A percentile compares a stretch with the other conserved stretches of the same genome.
Evolutionary conservation across 2,113 vertebrate genomes (phyloP).

Genomic region (Toxotes chatareus): DNA sequence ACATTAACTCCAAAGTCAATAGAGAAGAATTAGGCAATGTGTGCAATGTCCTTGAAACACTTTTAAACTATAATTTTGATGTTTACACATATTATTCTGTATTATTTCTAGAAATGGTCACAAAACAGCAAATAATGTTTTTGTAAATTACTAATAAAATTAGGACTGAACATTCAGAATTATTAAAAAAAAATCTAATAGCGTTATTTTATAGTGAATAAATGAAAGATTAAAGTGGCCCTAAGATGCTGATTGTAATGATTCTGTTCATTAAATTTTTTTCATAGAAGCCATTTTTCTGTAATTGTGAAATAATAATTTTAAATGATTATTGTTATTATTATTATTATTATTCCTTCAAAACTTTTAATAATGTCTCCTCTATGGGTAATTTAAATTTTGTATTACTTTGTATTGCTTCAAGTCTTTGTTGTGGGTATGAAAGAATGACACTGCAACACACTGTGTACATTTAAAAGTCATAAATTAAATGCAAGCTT

Average conservation of each 20-base stretch:
- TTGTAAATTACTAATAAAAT: slow-evolving; percentile 16
- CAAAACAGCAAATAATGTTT: slow-evolving; percentile 15
- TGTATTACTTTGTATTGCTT: not conserved
- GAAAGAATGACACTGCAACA: not conserved
- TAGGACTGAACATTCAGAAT: not conserved
- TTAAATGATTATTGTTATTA: not conserved
- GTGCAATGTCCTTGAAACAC: slow-evolving; percentile 58
- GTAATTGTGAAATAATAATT: not conserved
- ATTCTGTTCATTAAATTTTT: not conserved
- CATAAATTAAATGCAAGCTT: slow-evolving; percentile 24
- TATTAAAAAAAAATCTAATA: not conserved
- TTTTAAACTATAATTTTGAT: slow-evolving; percentile 46
- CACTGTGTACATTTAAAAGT: slow-evolving; percentile 12
- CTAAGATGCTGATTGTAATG: not conserved
- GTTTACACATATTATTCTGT: slow-evolving; percentile 3
- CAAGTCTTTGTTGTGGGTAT: not conserved
- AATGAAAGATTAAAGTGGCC: slow-evolving; percentile 9
- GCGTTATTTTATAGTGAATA: not conserved
- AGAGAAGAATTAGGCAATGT: slow-evolving; percentile 62
- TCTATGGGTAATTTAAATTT: slow-evolving; percentile 3
- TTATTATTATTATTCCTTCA: not conserved
- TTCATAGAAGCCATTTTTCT: not conserved
- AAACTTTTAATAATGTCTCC: not conserved
- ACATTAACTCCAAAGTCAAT: slow-evolving; percentile 69
- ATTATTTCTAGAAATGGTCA: slow-evolving; percentile 3